Conservation (phyloP, 2,113 vertebrate species). For the Perca schrenkii region DNA sequence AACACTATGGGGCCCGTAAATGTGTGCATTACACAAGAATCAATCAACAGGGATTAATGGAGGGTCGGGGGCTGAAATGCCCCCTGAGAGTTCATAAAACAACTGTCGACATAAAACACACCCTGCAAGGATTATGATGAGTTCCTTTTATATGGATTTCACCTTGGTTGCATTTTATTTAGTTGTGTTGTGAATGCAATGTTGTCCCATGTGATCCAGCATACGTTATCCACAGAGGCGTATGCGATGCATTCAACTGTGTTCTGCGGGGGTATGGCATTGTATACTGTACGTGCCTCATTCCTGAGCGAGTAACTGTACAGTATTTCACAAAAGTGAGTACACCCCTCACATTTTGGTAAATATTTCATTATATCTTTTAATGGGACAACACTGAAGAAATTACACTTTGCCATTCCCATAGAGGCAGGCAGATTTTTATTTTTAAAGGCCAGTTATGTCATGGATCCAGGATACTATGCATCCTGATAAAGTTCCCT, state of each 20-base stretch:
- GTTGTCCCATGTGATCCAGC: not conserved
- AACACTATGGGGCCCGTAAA: constrained; percentile 11
- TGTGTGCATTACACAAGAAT: constrained; percentile 16
- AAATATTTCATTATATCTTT: too few species aligned
- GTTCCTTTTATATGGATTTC: constrained; percentile 34
- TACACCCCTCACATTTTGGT: too few species aligned
- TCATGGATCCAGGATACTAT: too few species aligned
- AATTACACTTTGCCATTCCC: too few species aligned
- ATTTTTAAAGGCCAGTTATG: too few species aligned
- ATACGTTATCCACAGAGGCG: not conserved
- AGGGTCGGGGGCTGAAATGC: constrained; percentile 18
- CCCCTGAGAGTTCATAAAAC: constrained; percentile 73
- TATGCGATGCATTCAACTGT: constrained; percentile 8
- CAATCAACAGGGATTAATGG: constrained; percentile 31
- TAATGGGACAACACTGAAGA: too few species aligned
- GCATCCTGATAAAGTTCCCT: too few species aligned
- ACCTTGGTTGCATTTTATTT: constrained; percentile 17
- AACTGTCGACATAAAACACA: constrained; percentile 73
- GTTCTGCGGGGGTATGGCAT: not conserved
- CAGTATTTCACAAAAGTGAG: too few species aligned
- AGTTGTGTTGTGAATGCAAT: not conserved
- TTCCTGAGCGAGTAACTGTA: too few species aligned
- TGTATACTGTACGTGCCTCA: too few species aligned
- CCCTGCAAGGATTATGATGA: not conserved
- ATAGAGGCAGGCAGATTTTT: too few species aligned